Evolutionary conservation across 2,888 invertebrate genomes (phyloP).

Genomic region (Epirrhoe alternata): DNA sequence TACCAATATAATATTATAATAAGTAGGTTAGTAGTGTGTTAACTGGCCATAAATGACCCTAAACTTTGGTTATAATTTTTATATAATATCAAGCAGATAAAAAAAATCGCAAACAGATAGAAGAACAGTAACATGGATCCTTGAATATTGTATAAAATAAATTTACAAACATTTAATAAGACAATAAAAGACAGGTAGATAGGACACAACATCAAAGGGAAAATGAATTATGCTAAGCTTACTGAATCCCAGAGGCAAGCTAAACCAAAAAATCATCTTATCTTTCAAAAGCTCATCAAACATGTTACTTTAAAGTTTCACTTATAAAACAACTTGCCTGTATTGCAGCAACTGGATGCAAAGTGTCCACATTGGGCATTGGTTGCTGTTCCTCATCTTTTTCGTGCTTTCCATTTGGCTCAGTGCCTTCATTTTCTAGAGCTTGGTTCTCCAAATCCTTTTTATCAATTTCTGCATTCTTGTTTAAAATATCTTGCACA

Average conservation of each 20-base stretch:
- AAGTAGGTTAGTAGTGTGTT: background rate
- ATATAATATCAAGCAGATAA: background rate
- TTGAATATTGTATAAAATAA: background rate
- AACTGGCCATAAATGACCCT: background rate
- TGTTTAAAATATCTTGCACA: conserved; percentile 69
- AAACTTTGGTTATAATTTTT: background rate
- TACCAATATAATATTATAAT: background rate
- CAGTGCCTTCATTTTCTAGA: conserved; percentile 49
- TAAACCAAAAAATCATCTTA: conserved; percentile 23
- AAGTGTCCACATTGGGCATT: conserved; percentile 61
- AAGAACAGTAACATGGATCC: background rate
- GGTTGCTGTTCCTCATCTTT: conserved; percentile 50
- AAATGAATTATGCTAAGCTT: conserved; percentile 16
- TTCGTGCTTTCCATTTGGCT: conserved; percentile 65
- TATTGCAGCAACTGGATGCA: conserved; percentile 84
- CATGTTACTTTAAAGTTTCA: background rate
- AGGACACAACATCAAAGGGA: conserved; percentile 3
- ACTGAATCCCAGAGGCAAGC: conserved; percentile 26
- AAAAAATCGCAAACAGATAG: no score
- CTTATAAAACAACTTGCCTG: conserved; percentile 60
- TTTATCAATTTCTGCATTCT: conserved; percentile 64
- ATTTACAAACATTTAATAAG: background rate
- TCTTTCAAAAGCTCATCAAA: conserved; percentile 10
- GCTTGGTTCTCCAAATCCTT: conserved; percentile 50
- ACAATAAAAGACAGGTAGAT: background rate